Conservation (phyloP, 2,113 vertebrate genomes). For the Bostrychus sinensis region DNA sequence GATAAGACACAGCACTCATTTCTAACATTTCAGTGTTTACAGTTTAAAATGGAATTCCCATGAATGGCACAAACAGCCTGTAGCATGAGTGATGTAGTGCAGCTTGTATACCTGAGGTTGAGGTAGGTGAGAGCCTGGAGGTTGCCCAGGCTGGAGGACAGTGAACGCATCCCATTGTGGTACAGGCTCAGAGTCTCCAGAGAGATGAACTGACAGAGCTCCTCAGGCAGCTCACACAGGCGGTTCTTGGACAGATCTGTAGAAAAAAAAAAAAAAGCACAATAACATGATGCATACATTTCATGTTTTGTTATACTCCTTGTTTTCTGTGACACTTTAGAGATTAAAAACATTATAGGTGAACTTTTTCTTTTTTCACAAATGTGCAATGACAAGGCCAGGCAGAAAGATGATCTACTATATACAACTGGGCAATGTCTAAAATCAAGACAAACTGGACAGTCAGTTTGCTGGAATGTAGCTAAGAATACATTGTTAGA, state of each 20-base stretch:
- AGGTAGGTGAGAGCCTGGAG: slow-evolving; percentile 93
- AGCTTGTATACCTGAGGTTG: slow-evolving; percentile 73
- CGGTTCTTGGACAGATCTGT: slow-evolving; percentile 92
- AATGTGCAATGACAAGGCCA: too few relatives aligned
- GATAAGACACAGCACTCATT: neutral
- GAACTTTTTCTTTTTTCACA: too few relatives aligned
- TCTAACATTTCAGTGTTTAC: neutral
- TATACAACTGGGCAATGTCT: too few relatives aligned
- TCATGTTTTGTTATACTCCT: too few relatives aligned
- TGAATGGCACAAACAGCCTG: neutral
- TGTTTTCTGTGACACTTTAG: neutral
- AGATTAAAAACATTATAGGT: too few relatives aligned
- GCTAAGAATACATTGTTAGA: too few relatives aligned
- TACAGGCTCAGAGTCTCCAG: slow-evolving; percentile 92
- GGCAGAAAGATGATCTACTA: too few relatives aligned
- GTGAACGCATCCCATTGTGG: slow-evolving; percentile 90
- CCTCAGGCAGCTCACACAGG: slow-evolving; percentile 91
- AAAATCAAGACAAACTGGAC: too few relatives aligned
- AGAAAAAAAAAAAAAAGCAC: slow-evolving; percentile 13
- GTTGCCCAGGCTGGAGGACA: slow-evolving; percentile 84
- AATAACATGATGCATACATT: neutral
- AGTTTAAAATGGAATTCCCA: neutral
- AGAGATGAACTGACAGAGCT: slow-evolving; percentile 87
- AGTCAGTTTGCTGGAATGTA: too few relatives aligned
- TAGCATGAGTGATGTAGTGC: neutral